A percentile compares a stretch with the other conserved stretches of the same genome.
Evolutionary conservation across 2,888 invertebrate species (phyloP).

Genomic region (Palloptera scutellata): DNA sequence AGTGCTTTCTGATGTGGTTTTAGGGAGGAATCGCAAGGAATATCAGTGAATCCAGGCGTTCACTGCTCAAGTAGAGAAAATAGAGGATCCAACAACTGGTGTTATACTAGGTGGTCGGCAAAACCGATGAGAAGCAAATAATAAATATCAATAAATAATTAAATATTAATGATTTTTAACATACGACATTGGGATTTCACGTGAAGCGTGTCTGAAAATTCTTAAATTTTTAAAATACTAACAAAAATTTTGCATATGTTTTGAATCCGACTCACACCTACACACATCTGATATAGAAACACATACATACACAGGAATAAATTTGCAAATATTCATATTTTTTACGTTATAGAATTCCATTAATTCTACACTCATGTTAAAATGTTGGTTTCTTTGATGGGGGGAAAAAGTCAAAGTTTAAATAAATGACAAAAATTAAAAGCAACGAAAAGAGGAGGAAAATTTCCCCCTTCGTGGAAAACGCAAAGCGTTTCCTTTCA

Average conservation of each 20-base stretch:
- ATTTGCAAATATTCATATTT: neutral
- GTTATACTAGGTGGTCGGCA: too few relatives aligned
- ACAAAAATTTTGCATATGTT: constrained; percentile 12
- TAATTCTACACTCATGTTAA: constrained; percentile 26
- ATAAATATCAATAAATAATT: too few relatives aligned
- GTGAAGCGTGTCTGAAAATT: too few relatives aligned
- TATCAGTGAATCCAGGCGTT: too few relatives aligned
- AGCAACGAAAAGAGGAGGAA: neutral
- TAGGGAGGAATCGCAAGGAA: too few relatives aligned
- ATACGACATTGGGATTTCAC: constrained; percentile 2
- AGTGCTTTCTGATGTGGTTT: too few relatives aligned
- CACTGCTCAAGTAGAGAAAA: too few relatives aligned
- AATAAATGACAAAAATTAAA: constrained; percentile 12
- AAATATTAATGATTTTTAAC: too few relatives aligned
- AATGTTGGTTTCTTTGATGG: neutral
- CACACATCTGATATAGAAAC: too few relatives aligned
- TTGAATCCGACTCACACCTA: constrained; percentile 7
- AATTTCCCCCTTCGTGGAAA: neutral
- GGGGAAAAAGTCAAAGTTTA: constrained; percentile 11
- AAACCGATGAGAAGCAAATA: too few relatives aligned
- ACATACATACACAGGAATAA: neutral
- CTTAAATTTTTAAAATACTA: constrained; percentile 19
- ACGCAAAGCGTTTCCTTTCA: neutral
- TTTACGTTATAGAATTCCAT: constrained; percentile 36
- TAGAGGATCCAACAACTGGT: too few relatives aligned